Evolutionary conservation across 2,888 invertebrate genomes (phyloP), one percentile per base, ranked within the genome.

Genomic region (Tuberolachnus salignus): DNA sequence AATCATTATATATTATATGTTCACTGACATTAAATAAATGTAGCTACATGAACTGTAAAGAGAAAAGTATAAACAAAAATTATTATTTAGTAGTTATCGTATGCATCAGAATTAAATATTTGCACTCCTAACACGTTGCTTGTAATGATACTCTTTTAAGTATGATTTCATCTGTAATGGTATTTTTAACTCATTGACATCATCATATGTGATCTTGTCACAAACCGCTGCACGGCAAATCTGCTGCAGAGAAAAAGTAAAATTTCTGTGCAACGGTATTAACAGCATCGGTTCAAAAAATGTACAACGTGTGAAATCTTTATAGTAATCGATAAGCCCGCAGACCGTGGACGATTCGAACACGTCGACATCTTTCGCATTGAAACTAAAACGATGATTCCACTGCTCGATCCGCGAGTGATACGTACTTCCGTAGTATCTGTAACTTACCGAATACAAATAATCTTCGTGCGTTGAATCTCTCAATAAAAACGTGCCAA

Each of bases 261-360:
- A 92, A 74, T 91, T 91, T 63, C 98, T 89, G 83, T 94, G 92
- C 82, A 98, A 88, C 0, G 98, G 98, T 84, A 93, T 92, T 8
- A 97, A 97, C 75, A 98, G 88, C 93, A 97, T 94, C 21, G 98
- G 98, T 87, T 98, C 98, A 87, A 98, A 98, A 88, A 98, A 98
- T 96, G 98, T 97, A 86, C 97, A 98, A 85, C 95, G 95, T 34
- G 93, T 92, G 0, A 98, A 97, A 86, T 98, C 98, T 88, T 95
- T 92, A 85, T 91, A 92, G 84, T 93, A 92, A 84, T 92, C 92
- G 66, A 94, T 92, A 74, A 94, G 87, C 80, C 91, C 92, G 83
- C 90, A 90, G 44, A 98, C 97, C 8, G 96, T 96, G 83, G 90
- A 87, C 1, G 97, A 95, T 0, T 96, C 93, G 87, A 93, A 98